Conservation (phyloP, 2,113 vertebrate species). For the Varanus komodoensis region DNA sequence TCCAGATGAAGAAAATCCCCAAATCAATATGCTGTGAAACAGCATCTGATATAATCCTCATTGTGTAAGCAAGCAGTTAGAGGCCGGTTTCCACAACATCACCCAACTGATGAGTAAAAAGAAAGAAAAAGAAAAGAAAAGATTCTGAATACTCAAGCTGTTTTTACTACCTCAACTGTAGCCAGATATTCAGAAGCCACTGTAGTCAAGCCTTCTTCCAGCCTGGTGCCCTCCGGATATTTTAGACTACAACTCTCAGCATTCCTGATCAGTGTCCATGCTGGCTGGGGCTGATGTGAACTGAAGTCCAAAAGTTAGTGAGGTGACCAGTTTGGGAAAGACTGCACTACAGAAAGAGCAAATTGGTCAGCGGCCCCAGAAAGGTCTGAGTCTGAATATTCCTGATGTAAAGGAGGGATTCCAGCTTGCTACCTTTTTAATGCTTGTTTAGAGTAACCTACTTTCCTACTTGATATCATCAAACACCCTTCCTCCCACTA, state of each 20-base stretch:
- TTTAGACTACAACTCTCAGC: too few relatives aligned
- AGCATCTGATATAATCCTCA: background rate
- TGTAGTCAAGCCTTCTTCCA: background rate
- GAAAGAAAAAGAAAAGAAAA: background rate
- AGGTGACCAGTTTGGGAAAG: background rate
- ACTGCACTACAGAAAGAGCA: background rate
- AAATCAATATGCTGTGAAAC: background rate
- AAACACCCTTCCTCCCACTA: conserved; percentile 21
- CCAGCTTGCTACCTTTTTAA: conserved; percentile 31
- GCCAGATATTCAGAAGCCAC: background rate
- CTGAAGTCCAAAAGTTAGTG: background rate
- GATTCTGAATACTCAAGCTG: background rate
- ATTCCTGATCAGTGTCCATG: too few relatives aligned
- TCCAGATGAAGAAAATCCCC: background rate
- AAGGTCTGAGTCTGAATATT: conserved; percentile 18
- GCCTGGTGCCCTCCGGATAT: too few relatives aligned
- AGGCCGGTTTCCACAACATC: background rate
- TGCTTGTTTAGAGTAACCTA: conserved; percentile 53
- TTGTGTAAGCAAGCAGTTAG: background rate
- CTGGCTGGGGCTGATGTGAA: too few relatives aligned
- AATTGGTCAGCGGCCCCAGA: background rate
- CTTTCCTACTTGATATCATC: conserved; percentile 53
- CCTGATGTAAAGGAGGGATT: conserved; percentile 32
- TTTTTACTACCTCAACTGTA: background rate
- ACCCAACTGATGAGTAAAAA: background rate